Conservation (phyloP, 2,888 invertebrate species). For the Nomada fabriciana region DNA sequence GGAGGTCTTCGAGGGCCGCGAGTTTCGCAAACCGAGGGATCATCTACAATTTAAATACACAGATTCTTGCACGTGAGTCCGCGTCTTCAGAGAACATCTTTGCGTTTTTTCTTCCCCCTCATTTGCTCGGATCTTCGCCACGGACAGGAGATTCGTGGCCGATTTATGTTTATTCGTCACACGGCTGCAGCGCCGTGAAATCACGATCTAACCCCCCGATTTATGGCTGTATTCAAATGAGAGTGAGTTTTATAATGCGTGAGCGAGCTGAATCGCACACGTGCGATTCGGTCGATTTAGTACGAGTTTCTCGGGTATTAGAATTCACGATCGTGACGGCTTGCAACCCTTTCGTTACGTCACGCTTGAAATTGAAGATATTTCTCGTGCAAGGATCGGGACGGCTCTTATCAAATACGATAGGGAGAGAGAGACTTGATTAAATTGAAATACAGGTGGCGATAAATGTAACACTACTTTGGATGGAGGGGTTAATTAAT, state of each 20-base stretch:
- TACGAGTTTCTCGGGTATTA: neutral
- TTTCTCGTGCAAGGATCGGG: too few species aligned
- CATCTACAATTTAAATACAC: constrained; percentile 70
- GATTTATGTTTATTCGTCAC: constrained; percentile 64
- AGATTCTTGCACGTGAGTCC: constrained; percentile 51
- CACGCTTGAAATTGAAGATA: too few species aligned
- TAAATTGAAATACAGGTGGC: too few species aligned
- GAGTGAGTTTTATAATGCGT: constrained; percentile 25
- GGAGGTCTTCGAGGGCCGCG: neutral
- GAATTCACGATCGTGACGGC: neutral
- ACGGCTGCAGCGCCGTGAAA: constrained; percentile 22
- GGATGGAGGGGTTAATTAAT: too few species aligned
- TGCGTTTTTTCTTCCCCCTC: constrained; percentile 23
- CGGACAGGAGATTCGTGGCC: constrained; percentile 33
- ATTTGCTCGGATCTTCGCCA: constrained; percentile 15
- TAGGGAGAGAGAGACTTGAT: too few species aligned
- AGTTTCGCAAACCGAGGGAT: constrained; percentile 33
- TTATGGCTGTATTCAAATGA: constrained; percentile 51
- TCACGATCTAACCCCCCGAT: constrained; percentile 35
- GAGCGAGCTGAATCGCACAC: neutral
- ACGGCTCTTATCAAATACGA: too few species aligned
- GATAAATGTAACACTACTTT: too few species aligned
- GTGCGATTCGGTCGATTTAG: constrained; percentile 11
- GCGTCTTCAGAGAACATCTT: constrained; percentile 41
- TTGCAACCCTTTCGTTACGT: neutral